Evolutionary conservation across 92 coral and sea anemone species (phyloP), one percentile per base, ranked within the genome.

Genomic region (Epizoanthus rinbou): DNA sequence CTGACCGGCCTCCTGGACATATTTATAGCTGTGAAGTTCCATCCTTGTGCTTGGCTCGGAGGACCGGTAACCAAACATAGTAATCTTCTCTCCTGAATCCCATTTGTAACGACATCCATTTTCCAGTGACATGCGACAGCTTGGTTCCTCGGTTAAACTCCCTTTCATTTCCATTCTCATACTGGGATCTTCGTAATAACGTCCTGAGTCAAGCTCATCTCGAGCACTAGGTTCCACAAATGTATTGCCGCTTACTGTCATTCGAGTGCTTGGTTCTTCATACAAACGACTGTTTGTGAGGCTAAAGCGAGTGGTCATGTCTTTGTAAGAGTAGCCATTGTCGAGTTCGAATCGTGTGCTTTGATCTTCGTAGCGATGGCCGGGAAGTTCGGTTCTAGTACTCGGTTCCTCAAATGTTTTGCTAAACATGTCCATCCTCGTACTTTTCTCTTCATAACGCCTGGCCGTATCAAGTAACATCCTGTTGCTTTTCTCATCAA

Each of bases 151-250:
- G 6, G 24, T 37, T 22, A 39, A 10, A 63, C 71, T 57, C 3
- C 82, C 82, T 18, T 33, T 69, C 58, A 63, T 22, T 78, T 63
- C 82, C 33, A 78, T n/a, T 78, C 69, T 60, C 28, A 57, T 62
- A 39, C 41, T 78, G 28, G 47, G 19, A 37, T 78, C 82, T 63
- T 19, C 23, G 82, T 63, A 78, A 63, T 2, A 43, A 3, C 41
- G 82, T 6, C 82, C 82, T 3, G 82, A 78, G 41, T 78, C 82
- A 62, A 78, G 82, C 50, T 78, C 39, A 43, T 17, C 2, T 4
- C 82, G 70, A 78, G 11, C 70, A 41, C 70, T 78, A 9, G 82
- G 82, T 21, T 78, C 82, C 70, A 78, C 82, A 41, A 62, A 62
- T 69, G 28, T 2, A 13, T 62, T 78, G 43, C 41, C 66, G 14